Base-by-base conservation (phyloP, 2,888 invertebrate genomes). In the Carcina quercana region DNA sequence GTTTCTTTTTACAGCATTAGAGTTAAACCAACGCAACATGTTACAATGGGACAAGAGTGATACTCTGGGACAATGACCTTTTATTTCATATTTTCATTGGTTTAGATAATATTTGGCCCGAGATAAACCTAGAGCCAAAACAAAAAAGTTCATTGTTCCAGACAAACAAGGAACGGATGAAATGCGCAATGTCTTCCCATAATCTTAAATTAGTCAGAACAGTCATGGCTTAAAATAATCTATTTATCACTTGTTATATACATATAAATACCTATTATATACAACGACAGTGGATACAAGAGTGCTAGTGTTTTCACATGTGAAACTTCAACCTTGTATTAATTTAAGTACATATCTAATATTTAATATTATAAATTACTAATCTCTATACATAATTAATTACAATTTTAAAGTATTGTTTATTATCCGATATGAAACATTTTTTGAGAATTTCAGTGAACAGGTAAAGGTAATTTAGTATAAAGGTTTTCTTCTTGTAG, bases 171-270 rank as follows among this genome's bases (percentile, higher is more conserved):
- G 82, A 83, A 82, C 82, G 80, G 82, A 83, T 82, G 83, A 83
- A 83, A 83, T 83, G 83, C 82, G 83, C 82, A 83, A 82, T 83
- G 83, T 83, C 83, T 83, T 83, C 82, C 82, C 83, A 83, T 83
- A 82, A 82, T 80, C 76, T 80, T 71, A 79, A 64, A 63, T 53
- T 61, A 71, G 69, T 67, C 53, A 60, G n/a, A 65, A 69, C 72
- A 76, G 73, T 74, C 75, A 78, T 78, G 72, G 80, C 80, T 80
- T 80, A 60, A 71, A 72, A 70, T 78, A 76, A 71, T 75, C 50
- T 80, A 79, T 78, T 62, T 78, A 73, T 67, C 60, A 55, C 65
- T 62, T 64, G 70, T 67, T 68, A 66, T 71, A 70, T 74, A 63
- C 70, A 75, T 72, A 68, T 68, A 66, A 70, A 70, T 74, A 63